Evolutionary conservation across 1,140 invertebrate genomes (phyloP), one percentile per base, ranked within the genome.

Genomic region (Oncopodura yosiiana): DNA sequence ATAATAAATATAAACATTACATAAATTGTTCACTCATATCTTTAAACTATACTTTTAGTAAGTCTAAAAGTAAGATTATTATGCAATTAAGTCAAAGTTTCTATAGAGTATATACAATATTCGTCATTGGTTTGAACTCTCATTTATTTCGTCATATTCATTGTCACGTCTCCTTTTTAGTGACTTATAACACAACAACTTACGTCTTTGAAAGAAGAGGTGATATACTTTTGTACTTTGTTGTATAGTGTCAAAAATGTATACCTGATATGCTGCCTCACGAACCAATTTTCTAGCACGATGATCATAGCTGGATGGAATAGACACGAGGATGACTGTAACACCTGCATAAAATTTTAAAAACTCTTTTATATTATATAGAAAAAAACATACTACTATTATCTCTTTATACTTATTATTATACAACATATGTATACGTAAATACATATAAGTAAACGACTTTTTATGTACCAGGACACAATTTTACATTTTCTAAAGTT

Each of bases 251-350:
- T n/a, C n/a, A n/a, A n/a, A n/a, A n/a, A n/a, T n/a, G 18, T 50
- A 45, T 45, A 64, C 62, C 53, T 52, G 51, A 23, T 49, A 64
- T 64, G 62, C 62, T 48, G 62, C 62, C 36, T 64, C 62, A 61
- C 62, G 62, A 26, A 64, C 44, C 6, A 52, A 16, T 34, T 64
- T 50, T 38, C 60, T 46, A 30, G 49, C 49, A 38, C 48, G 39
- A 23, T 50, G 54, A 45, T 50, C 41, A 39, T 49, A 56, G 16
- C 30, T 56, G 38, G 54, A 49, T 26, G 54, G 54, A 45, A 56
- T 56, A 11, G 54, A 42, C 18, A 56, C 39, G 21, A 51, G 46
- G 21, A 50, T 39, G 39, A 56, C 26, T 36, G 45, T 37, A 24
- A 39, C 21, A 38, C 48, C 54, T 37, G 30, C 18, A 24, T 8